These are phyloP conservation scores for Lordiphosa clarofinis DNA, from an alignment of 1,140 invertebrate species.

Conservation along the genomic window DNA sequence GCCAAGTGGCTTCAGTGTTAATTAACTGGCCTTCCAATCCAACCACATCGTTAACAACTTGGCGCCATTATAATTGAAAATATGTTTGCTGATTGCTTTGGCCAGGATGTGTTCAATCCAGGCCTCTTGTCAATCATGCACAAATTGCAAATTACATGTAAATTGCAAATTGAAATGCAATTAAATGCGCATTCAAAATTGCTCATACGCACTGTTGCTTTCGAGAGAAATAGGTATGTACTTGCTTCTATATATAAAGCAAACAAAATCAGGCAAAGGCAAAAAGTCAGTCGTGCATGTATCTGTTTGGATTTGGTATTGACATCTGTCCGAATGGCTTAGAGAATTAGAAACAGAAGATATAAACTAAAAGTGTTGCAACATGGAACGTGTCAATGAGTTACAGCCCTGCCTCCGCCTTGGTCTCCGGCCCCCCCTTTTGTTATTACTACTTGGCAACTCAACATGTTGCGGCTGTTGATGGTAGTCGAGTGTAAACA, in stretches of 20 bases:
- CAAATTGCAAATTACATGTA: constrained; percentile 24
- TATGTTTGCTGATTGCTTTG: constrained; percentile 7
- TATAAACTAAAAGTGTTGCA: constrained; percentile 48
- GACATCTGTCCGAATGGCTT: constrained; percentile 57
- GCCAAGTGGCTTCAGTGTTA: too few relatives aligned
- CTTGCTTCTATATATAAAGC: constrained; percentile 18
- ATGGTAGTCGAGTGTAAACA: constrained; percentile 27
- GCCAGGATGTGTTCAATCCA: background rate
- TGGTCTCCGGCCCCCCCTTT: constrained; percentile 37
- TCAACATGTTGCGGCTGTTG: constrained; percentile 70
- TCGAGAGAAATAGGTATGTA: constrained; percentile 15
- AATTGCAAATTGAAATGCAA: constrained; percentile 55
- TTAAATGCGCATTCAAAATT: constrained; percentile 57
- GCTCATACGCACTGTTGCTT: constrained; percentile 70
- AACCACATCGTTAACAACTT: constrained; percentile 28
- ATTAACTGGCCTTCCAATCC: constrained; percentile 22
- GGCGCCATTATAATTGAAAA: constrained; percentile 40
- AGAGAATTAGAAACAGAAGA: constrained; percentile 19
- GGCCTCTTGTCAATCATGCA: constrained; percentile 24
- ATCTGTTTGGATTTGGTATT: constrained; percentile 37
- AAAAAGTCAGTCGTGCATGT: constrained; percentile 49
- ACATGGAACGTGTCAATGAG: constrained; percentile 66
- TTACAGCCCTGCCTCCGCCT: constrained; percentile 17
- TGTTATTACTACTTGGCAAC: constrained; percentile 71
- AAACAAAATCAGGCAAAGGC: constrained; percentile 29